Base-by-base conservation (phyloP, 2,797 vertebrate genomes). In the Galago senegalensis region DNA sequence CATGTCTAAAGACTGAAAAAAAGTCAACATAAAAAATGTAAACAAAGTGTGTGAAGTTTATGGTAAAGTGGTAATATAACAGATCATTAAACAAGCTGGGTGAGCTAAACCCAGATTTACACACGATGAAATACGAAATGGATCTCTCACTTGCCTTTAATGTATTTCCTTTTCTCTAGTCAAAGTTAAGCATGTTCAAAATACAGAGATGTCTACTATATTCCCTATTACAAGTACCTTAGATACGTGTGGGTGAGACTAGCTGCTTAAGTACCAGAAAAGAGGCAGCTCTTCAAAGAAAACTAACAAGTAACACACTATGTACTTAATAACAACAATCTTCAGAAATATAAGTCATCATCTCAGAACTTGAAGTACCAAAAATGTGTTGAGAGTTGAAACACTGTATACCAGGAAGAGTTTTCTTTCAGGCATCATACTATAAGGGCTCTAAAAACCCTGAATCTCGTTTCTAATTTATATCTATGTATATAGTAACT, bases 181-280 rank as follows among this genome's bases (percentile, higher is more conserved):
- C 67, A 95, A 91, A 97, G 65, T 20, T 80, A 95, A 82, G 34
- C 14, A 90, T 85, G 90, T 95, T 80, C 58, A 90, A 94, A 95
- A 58, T 70, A 61, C 4, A 77, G 43, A 73, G 23, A 40, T n/a
- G 37, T 91, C 40, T 65, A 56, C 60, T 89, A 61, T n/a, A 89
- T 58, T 89, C 81, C 80, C 43, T 79, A 58, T 77, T 88, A 76
- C 25, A 76, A 87, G 10, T 76, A 69, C 21, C 10, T 69, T 53
- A 82, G 40, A 60, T 6, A 20, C 34, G 46, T 93, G 65, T 93
- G 27, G 20, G 46, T 73, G 25, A 89, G 46, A 18, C 43, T 73
- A 70, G 46, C 29, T 94, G 16, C 77, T 88, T 67, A 87, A 84
- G 76, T 61, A 67, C 40, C 53, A 91, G 34, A 95, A 16, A 29